phyloP scores from a whole-genome alignment of 2,113 vertebrate genomes.

The Pseudorectes ferrugineus region DNA sequence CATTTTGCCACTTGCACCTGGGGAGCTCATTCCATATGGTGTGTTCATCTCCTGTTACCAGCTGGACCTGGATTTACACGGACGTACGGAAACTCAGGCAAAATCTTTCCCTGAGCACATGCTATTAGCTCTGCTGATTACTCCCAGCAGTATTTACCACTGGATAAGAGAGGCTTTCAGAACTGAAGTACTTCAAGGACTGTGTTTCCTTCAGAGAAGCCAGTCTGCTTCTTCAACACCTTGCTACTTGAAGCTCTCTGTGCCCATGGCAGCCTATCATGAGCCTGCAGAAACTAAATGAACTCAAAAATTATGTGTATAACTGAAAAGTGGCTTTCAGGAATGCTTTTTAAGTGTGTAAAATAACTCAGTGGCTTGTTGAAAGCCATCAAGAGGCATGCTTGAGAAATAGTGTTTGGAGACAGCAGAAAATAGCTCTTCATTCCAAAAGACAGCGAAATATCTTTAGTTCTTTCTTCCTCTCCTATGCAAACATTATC shows the following conservation, averaged over 20 bases:
- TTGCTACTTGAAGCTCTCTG: constrained; percentile 10
- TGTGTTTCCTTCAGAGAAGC: constrained; percentile 12
- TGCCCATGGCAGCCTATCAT: neutral
- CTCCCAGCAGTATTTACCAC: constrained; percentile 10
- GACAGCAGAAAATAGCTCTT: constrained; percentile 12
- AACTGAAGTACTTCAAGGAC: constrained; percentile 40
- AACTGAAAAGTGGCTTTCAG: constrained; percentile 9
- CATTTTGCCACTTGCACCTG: neutral
- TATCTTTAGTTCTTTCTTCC: neutral
- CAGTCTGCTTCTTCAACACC: neutral
- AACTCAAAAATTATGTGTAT: neutral
- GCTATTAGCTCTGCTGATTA: constrained; percentile 7
- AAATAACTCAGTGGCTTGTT: constrained; percentile 9
- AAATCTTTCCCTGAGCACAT: neutral
- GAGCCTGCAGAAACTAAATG: neutral
- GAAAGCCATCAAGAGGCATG: constrained; percentile 14
- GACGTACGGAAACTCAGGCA: neutral
- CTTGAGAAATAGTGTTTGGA: neutral
- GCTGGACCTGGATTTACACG: neutral
- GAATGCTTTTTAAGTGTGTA: neutral
- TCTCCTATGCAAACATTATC: neutral
- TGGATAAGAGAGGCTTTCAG: constrained; percentile 28
- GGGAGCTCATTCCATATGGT: neutral
- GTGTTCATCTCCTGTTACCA: neutral
- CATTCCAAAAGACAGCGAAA: neutral